Percentiles rank a stretch among this genome's conserved stretches.
Evolutionary conservation across 1,140 invertebrate genomes (phyloP).

Genomic region (Anagrus nilaparvatae): DNA sequence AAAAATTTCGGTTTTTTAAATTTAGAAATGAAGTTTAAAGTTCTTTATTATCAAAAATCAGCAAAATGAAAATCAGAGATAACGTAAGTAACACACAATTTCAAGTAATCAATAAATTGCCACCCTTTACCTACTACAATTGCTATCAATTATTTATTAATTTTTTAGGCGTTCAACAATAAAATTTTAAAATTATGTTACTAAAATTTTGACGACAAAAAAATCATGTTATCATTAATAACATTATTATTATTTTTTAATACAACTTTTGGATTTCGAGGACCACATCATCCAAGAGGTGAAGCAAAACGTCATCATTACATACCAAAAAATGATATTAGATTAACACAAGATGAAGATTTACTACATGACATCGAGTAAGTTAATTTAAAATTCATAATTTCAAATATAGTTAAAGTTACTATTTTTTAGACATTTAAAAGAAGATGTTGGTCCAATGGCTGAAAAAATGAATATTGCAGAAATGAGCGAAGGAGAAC

Average conservation of each 20-base stretch:
- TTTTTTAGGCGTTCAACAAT: no score
- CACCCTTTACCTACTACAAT: no score
- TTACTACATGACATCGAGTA: constrained; percentile 61
- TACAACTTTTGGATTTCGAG: constrained; percentile 42
- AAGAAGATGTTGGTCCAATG: constrained; percentile 58
- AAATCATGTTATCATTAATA: not conserved
- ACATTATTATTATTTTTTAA: not conserved
- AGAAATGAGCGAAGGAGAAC: constrained; percentile 60
- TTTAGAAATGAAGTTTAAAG: no score
- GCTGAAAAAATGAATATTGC: constrained; percentile 46
- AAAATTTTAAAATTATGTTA: no score
- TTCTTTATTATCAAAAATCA: no score
- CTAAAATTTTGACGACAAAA: no score
- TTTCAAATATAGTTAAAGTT: not conserved
- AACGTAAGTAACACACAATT: no score
- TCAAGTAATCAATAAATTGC: no score
- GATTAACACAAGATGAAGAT: constrained; percentile 54
- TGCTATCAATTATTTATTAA: no score
- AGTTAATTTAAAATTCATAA: constrained; percentile 26
- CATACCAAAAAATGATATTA: constrained; percentile 34
- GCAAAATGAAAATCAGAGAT: no score
- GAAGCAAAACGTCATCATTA: constrained; percentile 47
- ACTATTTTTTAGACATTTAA: constrained; percentile 49
- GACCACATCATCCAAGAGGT: constrained; percentile 64
- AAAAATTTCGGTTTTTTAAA: no score